Percentiles rank a stretch among this genome's conserved stretches.
phyloP scores from a whole-genome alignment of 2,113 vertebrate species.

The Plecotus auritus region DNA sequence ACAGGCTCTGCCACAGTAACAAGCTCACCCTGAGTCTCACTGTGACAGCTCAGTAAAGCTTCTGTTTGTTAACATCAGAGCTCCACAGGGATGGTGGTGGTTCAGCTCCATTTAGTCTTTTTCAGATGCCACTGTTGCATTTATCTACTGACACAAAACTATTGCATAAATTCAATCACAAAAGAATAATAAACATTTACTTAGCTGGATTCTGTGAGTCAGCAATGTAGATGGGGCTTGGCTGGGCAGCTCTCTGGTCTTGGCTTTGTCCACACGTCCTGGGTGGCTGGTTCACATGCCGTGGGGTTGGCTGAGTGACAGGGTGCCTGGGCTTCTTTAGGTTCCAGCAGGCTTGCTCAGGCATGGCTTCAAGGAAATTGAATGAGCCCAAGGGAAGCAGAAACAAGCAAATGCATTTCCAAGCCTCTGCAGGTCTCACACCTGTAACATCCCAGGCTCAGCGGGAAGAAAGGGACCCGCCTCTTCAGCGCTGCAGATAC shows the following conservation, averaged over 20 bases:
- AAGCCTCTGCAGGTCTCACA: background rate
- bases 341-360: too few relatives aligned
- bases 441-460: background rate
- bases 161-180: background rate
- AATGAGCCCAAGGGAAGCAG: background rate
- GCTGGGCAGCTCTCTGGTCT: background rate
- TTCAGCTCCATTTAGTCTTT: background rate
- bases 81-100: fast-evolving
- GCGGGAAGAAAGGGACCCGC: too few relatives aligned
- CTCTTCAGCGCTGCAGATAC: background rate
- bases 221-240: background rate
- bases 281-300: background rate
- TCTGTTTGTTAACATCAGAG: fast-evolving
- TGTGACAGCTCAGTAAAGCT: background rate
- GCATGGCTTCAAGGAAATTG: background rate
- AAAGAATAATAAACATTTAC: background rate
- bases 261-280: too few relatives aligned
- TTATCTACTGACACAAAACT: background rate
- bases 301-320: background rate
- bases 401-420: background rate
- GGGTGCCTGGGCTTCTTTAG: fast-evolving
- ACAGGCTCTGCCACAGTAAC: background rate
- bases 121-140: background rate
- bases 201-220: background rate
- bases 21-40: background rate